Evolutionary conservation across 2,113 vertebrate species (phyloP), one percentile per base, ranked within the genome.

Genomic region (Orientallactaga bullata): DNA sequence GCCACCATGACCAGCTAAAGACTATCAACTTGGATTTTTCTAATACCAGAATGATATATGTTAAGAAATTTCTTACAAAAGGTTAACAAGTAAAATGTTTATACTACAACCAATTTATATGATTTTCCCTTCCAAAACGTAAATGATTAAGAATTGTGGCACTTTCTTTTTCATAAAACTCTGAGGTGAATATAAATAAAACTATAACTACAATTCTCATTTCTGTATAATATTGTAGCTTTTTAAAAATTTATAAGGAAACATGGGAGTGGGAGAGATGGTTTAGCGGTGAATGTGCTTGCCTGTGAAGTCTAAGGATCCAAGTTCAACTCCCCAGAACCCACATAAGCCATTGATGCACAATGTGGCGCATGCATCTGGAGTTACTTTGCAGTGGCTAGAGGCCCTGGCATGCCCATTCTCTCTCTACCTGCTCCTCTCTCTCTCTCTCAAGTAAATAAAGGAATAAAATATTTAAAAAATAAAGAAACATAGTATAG

Each of bases 41-140:
- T 9, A n/a, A 88, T 24, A 84, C 47, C 71, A 51, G 71, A 89
- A 85, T 72, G 61, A 47, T 47, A 47, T 47, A 47, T 47, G 42
- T 47, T 78, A 93, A 95, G 42, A 66, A 80, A 92, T 23, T 88
- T 86, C 68, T 85, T 92, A 61, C 28, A 63, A 20, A 51, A 68
- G 96, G 95, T 93, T 90, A 76, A 89, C 42, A 24, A 63, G 95
- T 93, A 91, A 94, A 94, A 96, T 88, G 89, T 60, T 71, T 78
- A 95, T 94, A 95, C 85, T 89, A 88, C 82, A 95, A 81, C 42
- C 32, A 85, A 73, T 51, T 12, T 58, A 88, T 86, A 91, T 76
- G 85, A 69, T 79, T 82, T 23, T 51, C 72, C n/a, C 66, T 88
- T 30, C 55, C 77, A 93, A 93, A 83, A 2, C 60, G 42, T 88